phyloP scores from a whole-genome alignment of 2,113 vertebrate species.

The Trinectes maculatus region DNA sequence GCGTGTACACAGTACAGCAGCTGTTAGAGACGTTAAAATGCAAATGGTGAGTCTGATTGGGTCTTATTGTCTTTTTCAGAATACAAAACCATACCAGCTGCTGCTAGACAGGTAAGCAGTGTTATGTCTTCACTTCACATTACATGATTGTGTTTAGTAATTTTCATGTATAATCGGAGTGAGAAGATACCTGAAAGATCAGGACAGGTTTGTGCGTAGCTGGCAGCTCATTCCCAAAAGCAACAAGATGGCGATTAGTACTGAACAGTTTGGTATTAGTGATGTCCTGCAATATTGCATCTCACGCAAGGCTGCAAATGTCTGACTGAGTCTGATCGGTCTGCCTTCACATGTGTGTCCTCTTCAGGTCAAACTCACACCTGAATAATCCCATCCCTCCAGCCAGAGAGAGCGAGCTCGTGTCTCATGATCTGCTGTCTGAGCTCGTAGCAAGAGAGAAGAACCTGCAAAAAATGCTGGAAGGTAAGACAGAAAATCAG shows the following conservation, averaged over 20 bases:
- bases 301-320: not conserved
- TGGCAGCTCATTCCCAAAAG: not conserved
- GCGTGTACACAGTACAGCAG: not conserved
- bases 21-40: not conserved
- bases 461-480: constrained; percentile 91
- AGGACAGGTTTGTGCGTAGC: not conserved
- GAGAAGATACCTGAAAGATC: not conserved
- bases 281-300: not conserved
- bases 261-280: not conserved
- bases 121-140: not conserved
- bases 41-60: not conserved
- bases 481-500: constrained; percentile 85
- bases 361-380: constrained; percentile 89
- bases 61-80: constrained; percentile 81
- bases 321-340: not conserved
- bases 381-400: constrained; percentile 88
- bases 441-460: constrained; percentile 94
- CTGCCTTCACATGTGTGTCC: not conserved
- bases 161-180: not conserved
- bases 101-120: constrained; percentile 94
- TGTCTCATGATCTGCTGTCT: constrained; percentile 92
- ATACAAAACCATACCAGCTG: constrained; percentile 98
- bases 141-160: not conserved
- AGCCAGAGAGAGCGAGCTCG: constrained; percentile 92
- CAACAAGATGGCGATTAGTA: not conserved